Conservation (phyloP, 2,888 invertebrate genomes). For the Zygogramma bicolorata region DNA sequence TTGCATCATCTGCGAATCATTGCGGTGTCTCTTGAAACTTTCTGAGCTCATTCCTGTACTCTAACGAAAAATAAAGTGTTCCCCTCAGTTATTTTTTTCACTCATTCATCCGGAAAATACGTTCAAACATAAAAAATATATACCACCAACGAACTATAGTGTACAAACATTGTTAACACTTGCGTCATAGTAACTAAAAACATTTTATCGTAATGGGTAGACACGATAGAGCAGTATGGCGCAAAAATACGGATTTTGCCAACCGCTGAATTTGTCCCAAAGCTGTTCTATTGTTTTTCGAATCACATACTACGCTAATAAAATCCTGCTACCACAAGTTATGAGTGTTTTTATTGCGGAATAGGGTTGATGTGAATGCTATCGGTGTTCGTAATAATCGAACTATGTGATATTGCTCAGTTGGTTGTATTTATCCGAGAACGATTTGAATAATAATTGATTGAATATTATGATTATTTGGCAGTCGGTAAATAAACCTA, state of each 20-base stretch:
- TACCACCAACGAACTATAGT: background rate
- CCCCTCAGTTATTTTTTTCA: too few species aligned
- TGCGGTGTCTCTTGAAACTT: too few species aligned
- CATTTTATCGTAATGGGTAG: constrained; percentile 31
- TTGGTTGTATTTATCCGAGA: background rate
- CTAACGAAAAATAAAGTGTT: too few species aligned
- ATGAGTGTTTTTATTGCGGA: constrained; percentile 41
- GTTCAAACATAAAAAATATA: background rate
- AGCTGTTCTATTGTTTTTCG: constrained; percentile 44
- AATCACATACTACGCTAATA: constrained; percentile 40
- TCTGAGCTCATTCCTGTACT: too few species aligned
- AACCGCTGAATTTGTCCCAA: constrained; percentile 47
- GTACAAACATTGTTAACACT: constrained; percentile 33
- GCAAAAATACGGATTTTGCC: constrained; percentile 48
- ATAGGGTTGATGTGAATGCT: constrained; percentile 21
- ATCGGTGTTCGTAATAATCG: background rate
- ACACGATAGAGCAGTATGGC: constrained; percentile 34
- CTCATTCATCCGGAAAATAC: too few species aligned
- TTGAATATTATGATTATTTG: too few species aligned
- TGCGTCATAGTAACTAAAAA: constrained; percentile 35
- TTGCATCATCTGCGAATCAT: too few species aligned
- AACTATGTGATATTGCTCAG: constrained; percentile 3
- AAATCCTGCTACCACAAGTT: constrained; percentile 42
- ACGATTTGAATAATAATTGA: background rate
- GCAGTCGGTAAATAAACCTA: too few species aligned